A percentile compares a stretch with the other conserved stretches of the same genome.
Evolutionary conservation across 2,113 vertebrate genomes (phyloP).

Genomic region (Lagopus muta): DNA sequence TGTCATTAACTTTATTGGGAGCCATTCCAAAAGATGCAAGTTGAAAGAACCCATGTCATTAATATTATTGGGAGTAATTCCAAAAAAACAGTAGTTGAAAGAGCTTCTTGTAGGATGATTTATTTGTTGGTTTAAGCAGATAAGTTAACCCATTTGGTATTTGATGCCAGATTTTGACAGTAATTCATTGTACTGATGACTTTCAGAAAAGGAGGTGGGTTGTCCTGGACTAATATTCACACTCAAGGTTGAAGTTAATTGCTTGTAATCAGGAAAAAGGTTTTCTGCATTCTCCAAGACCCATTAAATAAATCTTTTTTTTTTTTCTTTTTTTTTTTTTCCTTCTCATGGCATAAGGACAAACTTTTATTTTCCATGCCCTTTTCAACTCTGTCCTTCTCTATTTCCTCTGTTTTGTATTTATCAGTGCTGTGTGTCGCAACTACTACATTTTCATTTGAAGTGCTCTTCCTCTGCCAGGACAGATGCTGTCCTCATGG

Average conservation of each 20-base stretch:
- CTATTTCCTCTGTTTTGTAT: not conserved
- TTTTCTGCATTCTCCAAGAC: not conserved
- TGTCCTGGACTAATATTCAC: not conserved
- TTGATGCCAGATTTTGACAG: not conserved
- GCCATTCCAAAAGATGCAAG: not conserved
- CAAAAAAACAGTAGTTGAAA: not conserved
- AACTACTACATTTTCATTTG: not conserved
- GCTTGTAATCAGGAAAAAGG: not conserved
- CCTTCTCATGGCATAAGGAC: not conserved
- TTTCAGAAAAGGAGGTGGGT: not conserved
- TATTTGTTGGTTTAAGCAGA: constrained; percentile 16
- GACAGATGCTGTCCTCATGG: not conserved
- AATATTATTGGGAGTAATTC: constrained; percentile 5
- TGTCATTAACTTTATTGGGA: constrained; percentile 41
- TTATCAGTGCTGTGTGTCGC: not conserved
- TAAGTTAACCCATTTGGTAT: not conserved
- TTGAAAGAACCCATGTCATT: constrained; percentile 49
- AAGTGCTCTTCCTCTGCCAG: not conserved
- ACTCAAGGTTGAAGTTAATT: not conserved
- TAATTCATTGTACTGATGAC: not conserved
- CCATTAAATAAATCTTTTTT: not conserved
- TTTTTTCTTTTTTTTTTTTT: not conserved
- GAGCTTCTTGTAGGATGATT: constrained; percentile 5
- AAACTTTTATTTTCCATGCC: not conserved
- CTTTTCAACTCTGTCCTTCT: not conserved